phyloP scores from a whole-genome alignment of 2,113 vertebrate genomes.

The Sarotherodon lohbergeri region DNA sequence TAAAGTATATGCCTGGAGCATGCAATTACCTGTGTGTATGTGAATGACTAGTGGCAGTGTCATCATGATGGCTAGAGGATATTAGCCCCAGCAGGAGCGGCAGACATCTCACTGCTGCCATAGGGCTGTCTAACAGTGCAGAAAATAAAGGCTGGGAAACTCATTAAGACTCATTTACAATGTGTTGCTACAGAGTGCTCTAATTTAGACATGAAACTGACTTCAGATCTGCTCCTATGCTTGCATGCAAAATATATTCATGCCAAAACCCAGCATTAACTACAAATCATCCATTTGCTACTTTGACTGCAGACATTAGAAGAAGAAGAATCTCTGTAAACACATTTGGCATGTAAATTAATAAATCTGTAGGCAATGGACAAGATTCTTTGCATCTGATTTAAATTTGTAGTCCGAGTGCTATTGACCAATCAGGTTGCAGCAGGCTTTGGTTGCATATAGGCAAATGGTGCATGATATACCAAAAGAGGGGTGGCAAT shows the following conservation, averaged over 20 bases:
- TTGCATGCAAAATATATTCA: conserved; percentile 10
- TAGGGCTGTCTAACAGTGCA: conserved; percentile 68
- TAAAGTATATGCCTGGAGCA: conserved; percentile 35
- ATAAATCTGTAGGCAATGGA: neutral
- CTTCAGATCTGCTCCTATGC: conserved; percentile 28
- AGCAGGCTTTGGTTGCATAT: neutral
- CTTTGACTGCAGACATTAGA: neutral
- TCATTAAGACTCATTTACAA: conserved; percentile 66
- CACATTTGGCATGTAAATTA: neutral
- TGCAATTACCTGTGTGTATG: conserved; percentile 62
- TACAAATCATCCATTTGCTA: neutral
- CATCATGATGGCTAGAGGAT: conserved; percentile 54
- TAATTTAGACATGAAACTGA: conserved; percentile 51
- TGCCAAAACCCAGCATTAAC: neutral
- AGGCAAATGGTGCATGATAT: neutral
- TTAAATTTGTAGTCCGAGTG: neutral
- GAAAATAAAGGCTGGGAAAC: conserved; percentile 67
- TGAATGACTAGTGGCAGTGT: conserved; percentile 55
- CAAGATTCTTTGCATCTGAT: neutral
- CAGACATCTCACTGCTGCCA: conserved; percentile 50
- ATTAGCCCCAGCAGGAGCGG: conserved; percentile 59
- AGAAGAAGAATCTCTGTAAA: neutral
- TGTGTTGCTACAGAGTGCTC: conserved; percentile 43
- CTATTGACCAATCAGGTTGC: neutral
- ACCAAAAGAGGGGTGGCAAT: neutral